phyloP scores from a whole-genome alignment of 37 sponge, comb jelly and placozoan species.

The Dysidea cf. avara region DNA sequence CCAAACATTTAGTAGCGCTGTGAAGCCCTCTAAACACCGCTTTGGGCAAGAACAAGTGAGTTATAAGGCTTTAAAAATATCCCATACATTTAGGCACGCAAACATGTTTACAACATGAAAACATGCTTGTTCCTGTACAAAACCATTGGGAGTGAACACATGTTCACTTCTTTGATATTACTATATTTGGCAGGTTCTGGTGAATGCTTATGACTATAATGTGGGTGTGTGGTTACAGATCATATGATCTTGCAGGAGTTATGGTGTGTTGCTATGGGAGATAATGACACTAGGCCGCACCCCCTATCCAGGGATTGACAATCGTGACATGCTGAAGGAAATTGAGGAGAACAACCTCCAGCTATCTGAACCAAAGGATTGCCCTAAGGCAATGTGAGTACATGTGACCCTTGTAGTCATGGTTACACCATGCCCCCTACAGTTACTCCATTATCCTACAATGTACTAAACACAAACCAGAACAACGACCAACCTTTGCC shows the following conservation, averaged over 20 bases:
- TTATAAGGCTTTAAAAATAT: too few relatives aligned
- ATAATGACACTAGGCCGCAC: conserved; percentile 70
- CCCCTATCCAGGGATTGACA: conserved; percentile 49
- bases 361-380: conserved; percentile 9
- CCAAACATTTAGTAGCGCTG: too few relatives aligned
- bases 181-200: too few relatives aligned
- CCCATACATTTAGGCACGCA: too few relatives aligned
- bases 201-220: conserved; percentile 2
- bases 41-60: too few relatives aligned
- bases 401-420: too few relatives aligned
- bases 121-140: too few relatives aligned
- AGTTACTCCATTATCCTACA: conserved; percentile 64
- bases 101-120: too few relatives aligned
- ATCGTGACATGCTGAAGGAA: conserved; percentile 23
- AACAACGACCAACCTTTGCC: conserved; percentile 58
- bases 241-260: conserved; percentile 58
- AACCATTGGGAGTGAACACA: too few relatives aligned
- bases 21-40: too few relatives aligned
- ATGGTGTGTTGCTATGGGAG: conserved; percentile 90
- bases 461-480: conserved; percentile 68
- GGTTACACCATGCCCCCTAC: not conserved
- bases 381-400: conserved; percentile 21
- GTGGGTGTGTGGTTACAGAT: not conserved
- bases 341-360: conserved; percentile 27
- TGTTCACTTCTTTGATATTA: too few relatives aligned